phyloP scores from a whole-genome alignment of 2,113 vertebrate genomes.

The Phaethornis superciliosus region DNA sequence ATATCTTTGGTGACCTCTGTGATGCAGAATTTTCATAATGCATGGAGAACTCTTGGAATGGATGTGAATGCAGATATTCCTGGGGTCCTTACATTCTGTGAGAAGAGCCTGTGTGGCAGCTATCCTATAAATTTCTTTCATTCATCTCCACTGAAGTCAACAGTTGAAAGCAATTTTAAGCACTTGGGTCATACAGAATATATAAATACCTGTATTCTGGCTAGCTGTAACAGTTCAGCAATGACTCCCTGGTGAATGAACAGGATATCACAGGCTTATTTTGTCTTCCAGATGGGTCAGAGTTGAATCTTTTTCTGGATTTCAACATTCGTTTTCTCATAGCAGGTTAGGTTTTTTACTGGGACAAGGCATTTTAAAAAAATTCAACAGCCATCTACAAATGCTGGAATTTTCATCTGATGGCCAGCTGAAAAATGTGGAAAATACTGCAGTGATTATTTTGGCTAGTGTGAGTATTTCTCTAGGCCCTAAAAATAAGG shows the following conservation, averaged over 20 bases:
- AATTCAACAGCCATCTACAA: neutral
- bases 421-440: neutral
- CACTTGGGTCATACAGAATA: conserved; percentile 43
- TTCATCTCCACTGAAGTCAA: conserved; percentile 44
- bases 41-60: neutral
- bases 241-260: conserved; percentile 12
- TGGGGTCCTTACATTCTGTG: neutral
- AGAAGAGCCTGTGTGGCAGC: neutral
- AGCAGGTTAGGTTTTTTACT: neutral
- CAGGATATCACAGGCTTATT: conserved; percentile 40
- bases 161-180: conserved; percentile 47
- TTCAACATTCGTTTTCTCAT: neutral
- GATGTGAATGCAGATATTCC: neutral
- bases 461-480: conserved; percentile 15
- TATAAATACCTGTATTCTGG: conserved; percentile 56
- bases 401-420: neutral
- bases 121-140: neutral
- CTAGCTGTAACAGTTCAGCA: neutral
- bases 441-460: neutral
- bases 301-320: conserved; percentile 32
- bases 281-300: conserved; percentile 39
- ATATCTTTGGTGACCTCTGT: neutral
- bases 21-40: neutral
- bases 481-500: conserved; percentile 9
- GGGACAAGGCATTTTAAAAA: neutral